Conservation (phyloP, 92 coral and sea anemone species). For the Epizoanthus fatuus region DNA sequence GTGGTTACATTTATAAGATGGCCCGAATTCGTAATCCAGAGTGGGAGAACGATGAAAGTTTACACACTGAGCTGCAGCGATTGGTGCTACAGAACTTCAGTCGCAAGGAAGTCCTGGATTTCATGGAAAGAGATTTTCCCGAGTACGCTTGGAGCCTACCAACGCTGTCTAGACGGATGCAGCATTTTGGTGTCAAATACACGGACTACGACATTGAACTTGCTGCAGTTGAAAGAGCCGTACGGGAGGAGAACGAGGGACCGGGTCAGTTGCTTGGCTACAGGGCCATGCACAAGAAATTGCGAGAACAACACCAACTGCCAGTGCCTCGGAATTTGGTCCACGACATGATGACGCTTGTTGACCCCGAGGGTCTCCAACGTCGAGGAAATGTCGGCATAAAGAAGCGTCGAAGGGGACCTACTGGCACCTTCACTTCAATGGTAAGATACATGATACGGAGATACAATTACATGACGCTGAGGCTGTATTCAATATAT, state of each 20-base stretch:
- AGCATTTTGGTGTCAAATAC: slow-evolving; percentile 34
- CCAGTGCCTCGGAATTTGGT: slow-evolving; percentile 37
- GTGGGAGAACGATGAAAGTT: no score
- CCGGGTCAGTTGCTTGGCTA: slow-evolving; percentile 51
- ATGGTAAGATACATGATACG: slow-evolving; percentile 18
- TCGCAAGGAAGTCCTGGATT: slow-evolving; percentile 36
- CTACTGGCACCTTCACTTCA: slow-evolving; percentile 44
- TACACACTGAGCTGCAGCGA: slow-evolving; percentile 13
- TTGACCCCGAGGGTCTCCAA: slow-evolving; percentile 44
- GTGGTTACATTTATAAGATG: no score
- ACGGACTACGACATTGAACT: slow-evolving; percentile 33
- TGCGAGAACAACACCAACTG: slow-evolving; percentile 41
- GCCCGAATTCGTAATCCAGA: no score
- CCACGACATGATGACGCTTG: slow-evolving; percentile 35
- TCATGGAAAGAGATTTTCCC: slow-evolving; percentile 28
- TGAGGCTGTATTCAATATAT: no score
- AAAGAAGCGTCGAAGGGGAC: slow-evolving; percentile 27
- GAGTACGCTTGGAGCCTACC: slow-evolving; percentile 40
- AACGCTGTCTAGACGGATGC: slow-evolving; percentile 22
- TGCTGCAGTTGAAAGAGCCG: slow-evolving; percentile 33
- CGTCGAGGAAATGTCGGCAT: slow-evolving; percentile 26
- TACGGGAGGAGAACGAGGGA: slow-evolving; percentile 33
- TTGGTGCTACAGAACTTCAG: slow-evolving; percentile 23
- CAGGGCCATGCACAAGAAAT: slow-evolving; percentile 39
- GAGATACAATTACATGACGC: no score